A percentile compares a stretch with the other conserved stretches of the same genome.
These are phyloP conservation scores for Leucopsar rothschildi DNA, from an alignment of 2,113 vertebrate genomes.

Conservation along the genomic window DNA sequence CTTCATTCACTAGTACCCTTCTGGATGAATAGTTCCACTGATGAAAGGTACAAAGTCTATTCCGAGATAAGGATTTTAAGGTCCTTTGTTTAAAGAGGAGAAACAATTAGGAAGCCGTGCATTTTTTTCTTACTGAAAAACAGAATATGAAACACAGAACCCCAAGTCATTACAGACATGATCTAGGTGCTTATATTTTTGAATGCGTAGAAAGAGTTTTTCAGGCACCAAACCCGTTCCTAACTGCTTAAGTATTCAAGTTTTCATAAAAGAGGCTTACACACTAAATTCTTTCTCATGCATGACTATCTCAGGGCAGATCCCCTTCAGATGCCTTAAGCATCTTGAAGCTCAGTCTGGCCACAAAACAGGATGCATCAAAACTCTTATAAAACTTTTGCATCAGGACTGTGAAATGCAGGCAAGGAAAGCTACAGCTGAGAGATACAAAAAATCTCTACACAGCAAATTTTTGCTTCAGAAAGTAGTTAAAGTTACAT, in stretches of 20 bases:
- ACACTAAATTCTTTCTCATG: background rate
- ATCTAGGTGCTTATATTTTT: background rate
- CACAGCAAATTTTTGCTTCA: accelerated
- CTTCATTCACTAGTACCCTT: background rate
- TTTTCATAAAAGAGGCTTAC: background rate
- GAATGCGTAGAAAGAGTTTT: background rate
- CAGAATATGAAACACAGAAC: background rate
- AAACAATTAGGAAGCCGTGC: background rate
- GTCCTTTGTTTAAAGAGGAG: background rate
- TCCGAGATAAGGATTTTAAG: background rate
- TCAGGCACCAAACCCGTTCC: background rate
- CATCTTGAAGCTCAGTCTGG: background rate
- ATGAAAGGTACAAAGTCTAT: background rate
- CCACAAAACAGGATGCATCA: background rate
- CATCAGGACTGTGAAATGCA: background rate
- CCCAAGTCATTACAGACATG: background rate
- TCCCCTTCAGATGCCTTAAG: background rate
- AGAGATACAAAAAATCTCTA: background rate
- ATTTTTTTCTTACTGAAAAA: background rate
- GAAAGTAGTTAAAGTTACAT: background rate
- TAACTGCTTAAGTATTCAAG: background rate
- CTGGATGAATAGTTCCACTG: background rate
- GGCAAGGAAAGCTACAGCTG: background rate
- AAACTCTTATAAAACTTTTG: background rate
- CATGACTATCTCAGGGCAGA: background rate